Percentiles rank a stretch among this genome's conserved stretches.
Conservation (phyloP, 2,797 vertebrate species). For the Spheniscus humboldti region DNA sequence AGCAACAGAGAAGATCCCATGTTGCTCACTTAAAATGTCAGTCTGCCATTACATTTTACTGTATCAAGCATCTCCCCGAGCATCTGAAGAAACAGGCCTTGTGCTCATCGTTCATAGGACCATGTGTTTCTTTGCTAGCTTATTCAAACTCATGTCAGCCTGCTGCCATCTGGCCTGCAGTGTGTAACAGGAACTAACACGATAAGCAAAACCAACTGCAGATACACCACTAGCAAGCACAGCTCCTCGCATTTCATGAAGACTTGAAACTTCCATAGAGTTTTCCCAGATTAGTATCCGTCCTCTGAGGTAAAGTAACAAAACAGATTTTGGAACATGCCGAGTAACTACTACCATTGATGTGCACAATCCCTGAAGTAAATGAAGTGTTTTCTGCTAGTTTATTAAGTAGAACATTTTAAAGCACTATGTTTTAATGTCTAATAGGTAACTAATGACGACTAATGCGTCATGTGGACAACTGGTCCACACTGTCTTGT, state of each 20-base stretch:
- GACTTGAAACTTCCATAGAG: not conserved
- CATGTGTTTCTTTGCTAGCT: not conserved
- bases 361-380: not conserved
- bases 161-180: not conserved
- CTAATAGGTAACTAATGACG: not conserved
- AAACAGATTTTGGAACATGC: not conserved
- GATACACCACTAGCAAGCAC: not conserved
- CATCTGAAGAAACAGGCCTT: not conserved
- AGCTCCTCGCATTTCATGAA: not conserved
- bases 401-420: not conserved
- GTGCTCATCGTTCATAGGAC: not conserved
- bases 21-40: not conserved
- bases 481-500: not conserved
- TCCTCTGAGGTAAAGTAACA: not conserved
- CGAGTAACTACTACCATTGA: not conserved
- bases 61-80: not conserved
- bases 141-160: not conserved
- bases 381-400: not conserved
- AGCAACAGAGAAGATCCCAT: not conserved
- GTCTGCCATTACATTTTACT: not conserved
- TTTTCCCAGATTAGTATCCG: not conserved
- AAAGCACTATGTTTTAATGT: not conserved
- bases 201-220: not conserved
- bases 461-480: not conserved
- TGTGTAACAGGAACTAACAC: not conserved